Evolutionary conservation across 2,797 vertebrate species (phyloP), one percentile per base, ranked within the genome.

Genomic region (Tokudaia muenninki): DNA sequence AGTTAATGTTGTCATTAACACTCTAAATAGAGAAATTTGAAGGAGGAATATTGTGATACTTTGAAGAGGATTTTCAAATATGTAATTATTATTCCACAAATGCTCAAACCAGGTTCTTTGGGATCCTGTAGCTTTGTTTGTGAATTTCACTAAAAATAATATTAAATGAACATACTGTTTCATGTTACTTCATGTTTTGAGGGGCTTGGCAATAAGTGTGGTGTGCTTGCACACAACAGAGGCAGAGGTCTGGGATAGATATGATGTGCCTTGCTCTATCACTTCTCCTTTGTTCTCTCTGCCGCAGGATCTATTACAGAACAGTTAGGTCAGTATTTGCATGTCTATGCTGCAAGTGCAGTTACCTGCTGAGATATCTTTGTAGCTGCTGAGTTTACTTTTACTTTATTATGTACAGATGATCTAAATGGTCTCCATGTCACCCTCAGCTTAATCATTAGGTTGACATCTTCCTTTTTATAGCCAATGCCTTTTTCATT

Each of bases 11-110:
- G 72, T 87, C 81, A 87, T 83, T 95, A 92, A 95, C 67, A 75
- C 67, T 92, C 41, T 94, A 87, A 80, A 95, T 92, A 92, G 87
- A 93, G 79, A 96, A 93, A 81, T 80, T n/a, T 79, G 74, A 96
- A 81, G 87, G 26, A 61, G 81, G 41, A 86, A 59, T 77, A 96
- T 80, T 90, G 8, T 79, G 26, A 67, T 67, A 34, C 89, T 95
- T 61, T 82, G 34, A 94, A 26, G 31, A 72, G 8, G 8, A 12
- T 8, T 97, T 96, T 83, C 52, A 95, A 31, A n/a, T 78, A 17
- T 61, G 19, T 95, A 93, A 95, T 83, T 93, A 92, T 86, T 0
- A 7, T 19, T 74, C n/a, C 19, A 57, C 44, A 89, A 74, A 72
- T 52, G 16, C 31, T 88, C 31, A 61, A 34, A 80, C 19, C 0